These are phyloP conservation scores for Apamea crenata DNA, from an alignment of 2,888 invertebrate genomes.

Conservation along the genomic window DNA sequence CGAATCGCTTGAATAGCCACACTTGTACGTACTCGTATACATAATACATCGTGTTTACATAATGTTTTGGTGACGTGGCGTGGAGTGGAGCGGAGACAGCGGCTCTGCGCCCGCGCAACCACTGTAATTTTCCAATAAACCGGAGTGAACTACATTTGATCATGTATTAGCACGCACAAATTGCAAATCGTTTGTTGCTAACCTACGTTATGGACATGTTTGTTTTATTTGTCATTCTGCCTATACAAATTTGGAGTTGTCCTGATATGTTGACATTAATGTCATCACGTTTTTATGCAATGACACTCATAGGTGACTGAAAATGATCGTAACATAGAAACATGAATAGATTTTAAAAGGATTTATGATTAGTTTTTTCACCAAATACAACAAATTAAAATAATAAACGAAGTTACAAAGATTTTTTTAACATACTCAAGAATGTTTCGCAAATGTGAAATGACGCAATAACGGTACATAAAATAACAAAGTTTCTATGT, in stretches of 20 bases:
- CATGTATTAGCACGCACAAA: constrained; percentile 55
- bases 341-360: constrained; percentile 1
- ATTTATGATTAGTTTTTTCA: not conserved
- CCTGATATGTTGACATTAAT: constrained; percentile 12
- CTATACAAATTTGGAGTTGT: constrained; percentile 28
- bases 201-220: constrained; percentile 30
- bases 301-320: constrained; percentile 22
- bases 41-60: constrained; percentile 64
- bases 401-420: not conserved
- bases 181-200: constrained; percentile 63
- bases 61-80: constrained; percentile 65
- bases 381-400: not conserved
- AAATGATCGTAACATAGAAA: not conserved
- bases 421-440: not conserved
- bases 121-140: constrained; percentile 76
- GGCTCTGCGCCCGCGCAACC: constrained; percentile 51
- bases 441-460: constrained; percentile 1
- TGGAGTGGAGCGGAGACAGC: constrained; percentile 60
- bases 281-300: constrained; percentile 27
- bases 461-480: constrained; percentile 12
- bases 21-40: constrained; percentile 47
- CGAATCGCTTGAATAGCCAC: constrained; percentile 57
- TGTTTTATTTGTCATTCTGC: constrained; percentile 31
- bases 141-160: constrained; percentile 59
- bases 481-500: constrained; percentile 39